Percentiles rank a stretch among this genome's conserved stretches.
phyloP scores from a whole-genome alignment of 1,140 invertebrate genomes.

The Coelopa frigida region DNA sequence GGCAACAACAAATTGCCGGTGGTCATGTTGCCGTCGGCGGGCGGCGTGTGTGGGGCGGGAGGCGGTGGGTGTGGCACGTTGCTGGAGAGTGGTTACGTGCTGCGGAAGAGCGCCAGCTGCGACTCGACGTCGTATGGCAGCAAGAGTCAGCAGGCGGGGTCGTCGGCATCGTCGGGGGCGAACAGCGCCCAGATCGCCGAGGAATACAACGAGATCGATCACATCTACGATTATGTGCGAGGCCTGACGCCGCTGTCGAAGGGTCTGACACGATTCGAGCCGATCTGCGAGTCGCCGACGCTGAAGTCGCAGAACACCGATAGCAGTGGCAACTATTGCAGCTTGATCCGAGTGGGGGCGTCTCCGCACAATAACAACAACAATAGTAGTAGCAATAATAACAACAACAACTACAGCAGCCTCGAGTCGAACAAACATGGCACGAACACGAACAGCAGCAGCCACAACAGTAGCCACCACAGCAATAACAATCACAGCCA shows the following conservation, averaged over 20 bases:
- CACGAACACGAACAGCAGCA: conserved; percentile 25
- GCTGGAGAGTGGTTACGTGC: conserved; percentile 49
- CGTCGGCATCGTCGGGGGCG: conserved; percentile 26
- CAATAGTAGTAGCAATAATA: conserved; percentile 20
- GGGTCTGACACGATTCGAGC: conserved; percentile 55
- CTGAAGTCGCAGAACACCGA: conserved; percentile 42
- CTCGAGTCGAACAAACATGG: conserved; percentile 40
- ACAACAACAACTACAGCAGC: conserved; percentile 20
- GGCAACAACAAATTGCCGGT: conserved; percentile 34
- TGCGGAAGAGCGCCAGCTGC: conserved; percentile 64
- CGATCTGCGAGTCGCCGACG: conserved; percentile 45
- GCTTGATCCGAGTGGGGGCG: conserved; percentile 27
- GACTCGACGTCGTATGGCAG: conserved; percentile 51
- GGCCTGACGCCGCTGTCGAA: conserved; percentile 84
- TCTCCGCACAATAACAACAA: conserved; percentile 15
- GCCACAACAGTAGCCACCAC: conserved; percentile 32
- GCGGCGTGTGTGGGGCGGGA: conserved; percentile 14
- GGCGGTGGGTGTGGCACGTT: conserved; percentile 10
- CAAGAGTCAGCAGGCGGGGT: conserved; percentile 28
- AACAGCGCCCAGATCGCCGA: conserved; percentile 53
- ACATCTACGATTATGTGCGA: conserved; percentile 92
- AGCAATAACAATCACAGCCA: conserved; percentile 18
- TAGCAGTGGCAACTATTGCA: conserved; percentile 43
- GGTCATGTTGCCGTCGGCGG: conserved; percentile 46
- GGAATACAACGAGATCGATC: conserved; percentile 93